phyloP scores from a whole-genome alignment of 2,888 invertebrate species.

The Dascillus cervinus region DNA sequence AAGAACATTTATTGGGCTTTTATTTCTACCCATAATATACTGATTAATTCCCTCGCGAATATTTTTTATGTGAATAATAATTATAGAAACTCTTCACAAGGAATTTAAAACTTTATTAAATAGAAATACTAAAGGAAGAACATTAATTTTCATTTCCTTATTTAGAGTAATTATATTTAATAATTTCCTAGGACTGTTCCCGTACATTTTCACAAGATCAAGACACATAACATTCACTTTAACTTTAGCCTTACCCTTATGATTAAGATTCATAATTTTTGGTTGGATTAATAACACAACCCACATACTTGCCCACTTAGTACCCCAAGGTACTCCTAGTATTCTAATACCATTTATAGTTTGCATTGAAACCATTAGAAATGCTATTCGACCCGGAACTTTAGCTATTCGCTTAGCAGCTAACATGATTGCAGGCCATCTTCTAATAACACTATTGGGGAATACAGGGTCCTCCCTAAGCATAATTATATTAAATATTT shows the following conservation, averaged over 20 bases:
- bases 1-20: conserved; percentile 46
- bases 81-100: conserved; percentile 43
- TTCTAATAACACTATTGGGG: conserved; percentile 56
- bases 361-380: conserved; percentile 66
- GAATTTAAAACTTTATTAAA: conserved; percentile 53
- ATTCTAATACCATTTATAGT: conserved; percentile 65
- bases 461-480: conserved; percentile 34
- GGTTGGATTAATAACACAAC: conserved; percentile 56
- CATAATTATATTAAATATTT: conserved; percentile 23
- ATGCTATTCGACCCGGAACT: conserved; percentile 62
- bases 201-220: conserved; percentile 63
- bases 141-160: conserved; percentile 50
- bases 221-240: conserved; percentile 56
- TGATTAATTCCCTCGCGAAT: conserved; percentile 51
- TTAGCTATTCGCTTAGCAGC: conserved; percentile 63
- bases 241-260: conserved; percentile 53
- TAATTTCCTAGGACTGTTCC: conserved; percentile 62
- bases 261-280: conserved; percentile 58
- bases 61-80: conserved; percentile 44
- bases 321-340: conserved; percentile 58
- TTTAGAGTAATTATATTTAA: conserved; percentile 56
- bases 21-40: conserved; percentile 47
- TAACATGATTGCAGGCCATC: conserved; percentile 70
- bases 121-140: conserved; percentile 41
- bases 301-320: conserved; percentile 60